Evolutionary conservation across 30 jellyfish, hydroid and myxozoan species (phyloP).

Genomic region (Rhopilema esculentum): DNA sequence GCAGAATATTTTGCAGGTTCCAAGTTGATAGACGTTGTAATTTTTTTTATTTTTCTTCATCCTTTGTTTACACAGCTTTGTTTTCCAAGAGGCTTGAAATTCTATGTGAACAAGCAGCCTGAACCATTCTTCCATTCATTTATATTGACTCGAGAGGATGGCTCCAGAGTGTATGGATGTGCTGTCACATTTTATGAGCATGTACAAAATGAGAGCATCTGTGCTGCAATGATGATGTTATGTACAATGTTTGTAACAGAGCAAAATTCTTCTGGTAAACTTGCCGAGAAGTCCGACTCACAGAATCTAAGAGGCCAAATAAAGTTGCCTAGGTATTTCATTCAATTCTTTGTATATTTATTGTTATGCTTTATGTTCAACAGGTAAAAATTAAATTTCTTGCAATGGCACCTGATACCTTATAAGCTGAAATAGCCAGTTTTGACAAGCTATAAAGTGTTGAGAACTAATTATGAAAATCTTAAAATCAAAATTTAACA

Average conservation of each 20-base stretch:
- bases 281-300: not conserved
- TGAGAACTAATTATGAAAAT: too few species aligned
- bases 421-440: too few species aligned
- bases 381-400: too few species aligned
- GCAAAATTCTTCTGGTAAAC: constrained; percentile 28
- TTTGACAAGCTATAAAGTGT: too few species aligned
- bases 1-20: too few species aligned
- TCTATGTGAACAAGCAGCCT: constrained; percentile 65
- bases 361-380: not conserved
- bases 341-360: too few species aligned
- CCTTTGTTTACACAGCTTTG: constrained; percentile 70
- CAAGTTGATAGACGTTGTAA: too few species aligned
- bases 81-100: constrained; percentile 91
- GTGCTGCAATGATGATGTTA: constrained; percentile 87
- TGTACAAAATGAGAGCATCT: constrained; percentile 67
- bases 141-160: constrained; percentile 95
- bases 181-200: constrained; percentile 87
- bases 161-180: constrained; percentile 90
- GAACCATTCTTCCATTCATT: constrained; percentile 88
- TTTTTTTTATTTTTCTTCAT: not conserved
- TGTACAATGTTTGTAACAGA: constrained; percentile 78
- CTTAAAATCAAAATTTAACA: too few species aligned
- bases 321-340: not conserved
- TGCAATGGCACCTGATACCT: too few species aligned
- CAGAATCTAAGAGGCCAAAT: not conserved